Base-by-base conservation (phyloP, 2,888 invertebrate species). In the Beris morrisii region DNA sequence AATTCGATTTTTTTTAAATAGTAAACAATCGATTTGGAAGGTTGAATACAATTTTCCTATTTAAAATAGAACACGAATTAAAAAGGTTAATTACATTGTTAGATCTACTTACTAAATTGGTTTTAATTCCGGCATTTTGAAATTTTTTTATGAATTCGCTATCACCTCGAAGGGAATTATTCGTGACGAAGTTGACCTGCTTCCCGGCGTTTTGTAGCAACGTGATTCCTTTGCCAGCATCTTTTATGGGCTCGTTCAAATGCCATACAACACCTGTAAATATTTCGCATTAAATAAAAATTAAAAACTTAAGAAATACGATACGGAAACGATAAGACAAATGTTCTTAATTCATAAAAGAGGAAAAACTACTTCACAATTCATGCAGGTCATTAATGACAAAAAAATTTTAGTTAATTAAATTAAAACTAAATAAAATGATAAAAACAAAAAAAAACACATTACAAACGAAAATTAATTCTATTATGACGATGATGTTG, bases 1-100 rank as follows among this genome's bases (percentile, higher is more conserved):
- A 85, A 84, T 4, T 82, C 74, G 1, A 80, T 79, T 52, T 75
- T 77, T 38, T 82, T 82, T 59, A 85, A 73, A 71, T 84, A 83
- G 70, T 79, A 75, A 1, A 78, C 74, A 7, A 82, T 75, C 5
- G 80, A 82, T 64, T 77, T 73, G 0, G 80, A 77, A 0, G 84
- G 83, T 71, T 79, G 80, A 61, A 82, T 73, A n/a, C 79, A 57
- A 43, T 77, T 73, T 1, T 75, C 50, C 71, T 72, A 12, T 22
- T 22, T 53, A 58, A 38, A 38, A 38, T 38, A 4, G 5, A 46
- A 48, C 6, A 11, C 6, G 12, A 44, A 44, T 11, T n/a, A 3
- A 4, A 43, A 11, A 4, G 59, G 13, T 11, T 11, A 11, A 38
- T 1, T 31, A 3, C 30, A 5, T 31, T 9, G 12, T 30, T 45